Base-by-base conservation (phyloP, 2,113 vertebrate genomes). In the Microtus richardsoni region DNA sequence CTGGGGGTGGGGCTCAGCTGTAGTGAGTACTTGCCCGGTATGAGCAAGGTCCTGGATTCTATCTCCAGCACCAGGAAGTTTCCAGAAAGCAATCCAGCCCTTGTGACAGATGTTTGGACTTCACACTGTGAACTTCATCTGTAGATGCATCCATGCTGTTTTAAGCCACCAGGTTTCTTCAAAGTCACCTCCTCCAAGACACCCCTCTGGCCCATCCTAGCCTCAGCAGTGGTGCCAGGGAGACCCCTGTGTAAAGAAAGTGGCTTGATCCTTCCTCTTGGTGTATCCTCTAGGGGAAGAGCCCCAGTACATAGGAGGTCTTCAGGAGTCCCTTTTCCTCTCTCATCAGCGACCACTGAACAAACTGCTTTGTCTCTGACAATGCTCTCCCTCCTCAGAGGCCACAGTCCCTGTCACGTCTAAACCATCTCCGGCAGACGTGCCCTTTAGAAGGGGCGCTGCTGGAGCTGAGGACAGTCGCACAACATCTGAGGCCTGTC, bases 381-480 rank as follows among this genome's bases (percentile, higher is more conserved):
- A 62, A 64, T 9, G 41, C 78, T 52, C n/a, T 1, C 2, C 4
- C 66, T 88, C 58, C 83, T 92, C 49, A 41, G 16, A 64, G 73
- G 39, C 33, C 44, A 73, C 24, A 14, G 58, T 70, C 44, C 66
- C 88, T 73, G 77, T 95, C 91, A 85, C 24, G 49, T 73, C 71
- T 78, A 75, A 88, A 77, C 28, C 36, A 13, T 88, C 71, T 87
- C 87, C 26, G 54, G 91, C 79, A 96, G 91, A 80, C 47, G 5
- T 88, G 95, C 93, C 93, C 96, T 97, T 97, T 97, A 96, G 94
- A 96, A 93, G 90, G 8, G 49, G 66, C 96, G 85, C 79, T 73
- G 30, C 44, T 64, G 93, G 89, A 91, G 47, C 89, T 0, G 0
- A 54, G 58, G 88, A 78, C 84, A 44, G 90, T 41, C 66, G 5